Base-by-base conservation (phyloP, 2,797 vertebrate genomes). In the Calcarius lapponicus region DNA sequence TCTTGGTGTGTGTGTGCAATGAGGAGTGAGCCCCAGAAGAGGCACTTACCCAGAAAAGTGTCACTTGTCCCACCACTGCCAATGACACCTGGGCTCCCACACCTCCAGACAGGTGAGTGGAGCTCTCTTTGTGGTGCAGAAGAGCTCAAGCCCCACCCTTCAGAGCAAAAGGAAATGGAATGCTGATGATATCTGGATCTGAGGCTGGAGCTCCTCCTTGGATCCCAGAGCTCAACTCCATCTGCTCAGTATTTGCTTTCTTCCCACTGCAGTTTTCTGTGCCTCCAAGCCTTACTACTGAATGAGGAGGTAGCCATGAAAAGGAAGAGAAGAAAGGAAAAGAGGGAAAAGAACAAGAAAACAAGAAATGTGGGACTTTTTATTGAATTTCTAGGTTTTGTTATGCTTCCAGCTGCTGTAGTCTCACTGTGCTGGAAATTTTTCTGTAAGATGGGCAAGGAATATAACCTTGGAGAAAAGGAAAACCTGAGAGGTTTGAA, bases 1-100 rank as follows among this genome's bases (percentile, higher is more conserved):
- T 92, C 92, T 36, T 78, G 61, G 2, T 6, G 31, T 71, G 83
- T 32, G 47, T 0, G 0, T 40, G 75, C 81, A 91, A 80, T 71
- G 81, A 94, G 60, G 50, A 94, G 85, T 15, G 89, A 95, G 93
- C 69, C 91, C 72, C 92, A 94, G 54, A 93, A 91, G 91, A 91
- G 81, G 28, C 25, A 13, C 71, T 40, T 10, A 65, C 42, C 72
- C 71, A 47, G 29, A 72, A 93, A 92, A n/a, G 53, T 8, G 6
- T 47, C 54, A 48, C 91, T 96, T 91, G 79, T 95, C 87, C 69
- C 0, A 0, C 45, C 71, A 43, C 79, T 74, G 61, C 84, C 92
- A 90, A 91, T 88, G 80, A 62, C 62, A 65, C 50, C 50, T 43
- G 75, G 78, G 62, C 95, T 97, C 90, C 91, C 82, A 92, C 91